Base-by-base conservation (phyloP, 1,140 invertebrate genomes). In the Temnothorax nylanderi region DNA sequence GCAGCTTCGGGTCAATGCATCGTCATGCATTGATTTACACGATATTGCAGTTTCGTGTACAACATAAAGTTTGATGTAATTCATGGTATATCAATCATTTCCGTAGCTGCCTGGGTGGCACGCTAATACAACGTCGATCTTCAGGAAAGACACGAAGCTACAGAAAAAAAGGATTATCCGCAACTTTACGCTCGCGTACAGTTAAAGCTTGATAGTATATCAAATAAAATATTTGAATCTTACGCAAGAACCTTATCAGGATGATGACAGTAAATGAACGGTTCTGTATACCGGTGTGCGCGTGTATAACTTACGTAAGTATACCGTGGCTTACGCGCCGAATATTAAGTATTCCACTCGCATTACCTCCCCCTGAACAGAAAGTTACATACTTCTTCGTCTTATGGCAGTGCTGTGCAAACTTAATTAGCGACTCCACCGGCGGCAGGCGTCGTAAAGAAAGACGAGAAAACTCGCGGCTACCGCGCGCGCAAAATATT, bases 261-360 rank as follows among this genome's bases (percentile, higher is more conserved):
- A 32, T 4, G 49, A 72, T 41, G 16, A 54, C 26, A 34, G 34
- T 58, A 44, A 75, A 84, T 60, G 69, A 74, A 47, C 6, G 26
- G 3, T 13, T 13, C 69, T 84, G 54, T 84, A 84, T 21, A 72
- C 3, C 37, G 3, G 26, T 18, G 18, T 41, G 51, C 21, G 37
- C 16, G 21, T 44, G 34, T 10, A 7, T 34, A 84, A 26, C 80
- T 84, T 84, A 84, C 32, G 26, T 75, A 84, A 84, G 69, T 74
- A 26, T 26, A 60, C 11, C 21, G 47, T 72, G 18, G 37, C 54
- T 84, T 34, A 75, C 80, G 85, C 86, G 56, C 80, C 75, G 75
- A 71, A 90, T 90, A 90, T 91, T 88, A 90, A 90, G 87, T 90
- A 91, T 91, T 91, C 89, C 64, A 18, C 64, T 91, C 87, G 86